Percentiles rank a stretch among this genome's conserved stretches.
Evolutionary conservation across 2,888 invertebrate species (phyloP).

Genomic region (Phytoseiulus persimilis): DNA sequence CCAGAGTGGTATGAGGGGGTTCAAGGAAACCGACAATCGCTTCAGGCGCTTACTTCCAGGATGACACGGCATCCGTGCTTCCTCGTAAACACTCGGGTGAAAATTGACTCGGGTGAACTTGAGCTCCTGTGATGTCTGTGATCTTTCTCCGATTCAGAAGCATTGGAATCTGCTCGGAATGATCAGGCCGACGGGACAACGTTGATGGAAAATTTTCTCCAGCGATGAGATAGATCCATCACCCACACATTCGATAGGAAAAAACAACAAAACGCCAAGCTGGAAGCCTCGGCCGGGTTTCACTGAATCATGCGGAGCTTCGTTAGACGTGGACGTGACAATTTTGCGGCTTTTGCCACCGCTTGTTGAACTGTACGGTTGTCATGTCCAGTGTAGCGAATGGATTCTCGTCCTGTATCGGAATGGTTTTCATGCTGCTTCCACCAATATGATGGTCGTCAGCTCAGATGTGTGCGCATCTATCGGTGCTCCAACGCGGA

Average conservation of each 20-base stretch:
- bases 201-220: not conserved
- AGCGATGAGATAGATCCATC: not conserved
- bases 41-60: not conserved
- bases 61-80: not conserved
- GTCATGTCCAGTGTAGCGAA: not conserved
- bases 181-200: not conserved
- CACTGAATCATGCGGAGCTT: not conserved
- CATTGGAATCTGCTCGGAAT: not conserved
- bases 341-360: not conserved
- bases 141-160: not conserved
- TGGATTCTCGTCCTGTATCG: too few species aligned
- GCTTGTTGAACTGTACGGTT: not conserved
- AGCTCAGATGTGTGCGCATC: too few species aligned
- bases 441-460: too few species aligned
- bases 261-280: too few species aligned
- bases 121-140: not conserved
- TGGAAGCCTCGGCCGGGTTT: too few species aligned
- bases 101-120: not conserved
- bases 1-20: not conserved
- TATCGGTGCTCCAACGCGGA: too few species aligned
- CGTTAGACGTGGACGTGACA: not conserved
- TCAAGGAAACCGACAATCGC: not conserved
- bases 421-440: too few species aligned
- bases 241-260: not conserved
- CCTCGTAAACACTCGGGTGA: not conserved